Percentiles rank a stretch among this genome's conserved stretches.
Conservation (phyloP, 2,113 vertebrate genomes). For the Pedionomus torquatus region DNA sequence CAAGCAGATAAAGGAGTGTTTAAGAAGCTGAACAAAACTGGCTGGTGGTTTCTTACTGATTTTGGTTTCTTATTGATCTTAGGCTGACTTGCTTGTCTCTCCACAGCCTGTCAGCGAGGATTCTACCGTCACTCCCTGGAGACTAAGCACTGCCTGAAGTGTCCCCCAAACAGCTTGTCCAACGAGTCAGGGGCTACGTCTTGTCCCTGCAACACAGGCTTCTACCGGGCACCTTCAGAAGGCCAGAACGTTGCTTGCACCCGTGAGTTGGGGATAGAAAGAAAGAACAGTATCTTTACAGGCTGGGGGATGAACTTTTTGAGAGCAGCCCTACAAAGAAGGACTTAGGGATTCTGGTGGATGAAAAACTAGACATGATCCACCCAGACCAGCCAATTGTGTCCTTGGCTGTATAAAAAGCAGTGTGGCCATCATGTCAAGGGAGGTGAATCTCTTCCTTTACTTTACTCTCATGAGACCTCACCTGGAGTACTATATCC, state of each 20-base stretch:
- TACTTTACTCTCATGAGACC: background rate
- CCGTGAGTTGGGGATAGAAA: slow-evolving; percentile 63
- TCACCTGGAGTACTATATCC: background rate
- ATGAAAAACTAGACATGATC: background rate
- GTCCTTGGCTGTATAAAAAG: background rate
- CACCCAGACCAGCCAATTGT: background rate
- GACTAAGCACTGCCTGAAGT: slow-evolving; percentile 64
- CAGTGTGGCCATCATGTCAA: fast-evolving
- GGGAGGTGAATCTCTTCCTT: background rate
- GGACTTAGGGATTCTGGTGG: background rate
- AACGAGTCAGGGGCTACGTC: slow-evolving; percentile 30
- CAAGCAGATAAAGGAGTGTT: background rate
- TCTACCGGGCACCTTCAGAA: slow-evolving; percentile 70
- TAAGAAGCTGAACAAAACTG: background rate
- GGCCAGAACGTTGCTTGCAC: slow-evolving; percentile 71
- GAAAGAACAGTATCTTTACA: background rate
- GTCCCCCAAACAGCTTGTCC: slow-evolving; percentile 74
- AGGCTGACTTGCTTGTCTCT: background rate
- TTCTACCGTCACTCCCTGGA: slow-evolving; percentile 69
- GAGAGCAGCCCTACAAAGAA: background rate
- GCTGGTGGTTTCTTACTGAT: background rate
- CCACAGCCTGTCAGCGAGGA: slow-evolving; percentile 72
- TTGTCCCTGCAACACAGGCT: slow-evolving; percentile 72
- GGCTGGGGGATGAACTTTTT: background rate
- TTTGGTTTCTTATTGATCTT: background rate